Conservation (phyloP, 64 coral and sea anemone genomes). For the Anthopleura sola region DNA sequence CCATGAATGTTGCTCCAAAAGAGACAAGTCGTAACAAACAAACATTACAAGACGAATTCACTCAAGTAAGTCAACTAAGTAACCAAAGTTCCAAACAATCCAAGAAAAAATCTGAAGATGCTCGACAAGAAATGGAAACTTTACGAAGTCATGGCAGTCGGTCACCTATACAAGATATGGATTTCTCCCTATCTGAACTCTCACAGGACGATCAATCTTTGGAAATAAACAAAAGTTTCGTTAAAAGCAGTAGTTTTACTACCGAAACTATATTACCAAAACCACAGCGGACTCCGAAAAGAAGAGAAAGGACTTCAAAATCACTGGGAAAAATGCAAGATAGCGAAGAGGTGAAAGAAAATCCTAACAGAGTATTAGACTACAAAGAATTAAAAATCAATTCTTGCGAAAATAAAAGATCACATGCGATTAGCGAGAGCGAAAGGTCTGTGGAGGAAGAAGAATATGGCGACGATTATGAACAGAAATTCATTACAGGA, state of each 20-base stretch:
- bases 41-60: not conserved
- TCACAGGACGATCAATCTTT: not conserved
- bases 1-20: too few relatives aligned
- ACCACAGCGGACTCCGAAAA: constrained; percentile 17
- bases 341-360: not conserved
- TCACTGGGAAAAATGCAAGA: not conserved
- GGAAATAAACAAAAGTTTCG: not conserved
- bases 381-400: not conserved
- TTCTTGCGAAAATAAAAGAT: not conserved
- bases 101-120: not conserved
- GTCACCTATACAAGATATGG: not conserved
- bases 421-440: not conserved
- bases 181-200: not conserved
- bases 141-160: constrained; percentile 4
- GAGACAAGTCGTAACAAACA: too few relatives aligned
- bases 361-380: not conserved
- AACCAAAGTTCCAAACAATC: not conserved
- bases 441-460: not conserved
- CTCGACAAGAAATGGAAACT: not conserved
- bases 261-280: constrained; percentile 7
- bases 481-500: not conserved
- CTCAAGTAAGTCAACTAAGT: not conserved
- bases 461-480: not conserved
- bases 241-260: not conserved
- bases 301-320: constrained; percentile 11